Evolutionary conservation across 2,888 invertebrate species (phyloP), one percentile per base, ranked within the genome.

Genomic region (Nomada hirtipes): DNA sequence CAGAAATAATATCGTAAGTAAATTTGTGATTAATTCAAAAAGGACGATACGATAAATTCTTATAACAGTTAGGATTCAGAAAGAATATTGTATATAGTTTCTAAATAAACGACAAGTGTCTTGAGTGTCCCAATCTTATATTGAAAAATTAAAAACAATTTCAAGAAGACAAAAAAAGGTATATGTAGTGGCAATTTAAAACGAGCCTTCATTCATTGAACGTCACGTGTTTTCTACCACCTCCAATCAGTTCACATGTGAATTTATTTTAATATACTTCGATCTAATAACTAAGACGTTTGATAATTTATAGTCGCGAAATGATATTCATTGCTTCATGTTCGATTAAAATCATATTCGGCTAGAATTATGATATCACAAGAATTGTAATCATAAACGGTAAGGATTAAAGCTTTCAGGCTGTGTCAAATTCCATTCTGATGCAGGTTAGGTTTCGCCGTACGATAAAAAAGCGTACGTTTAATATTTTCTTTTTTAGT

Each of bases 201-300:
- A 82, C 52, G n/a, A 82, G 68, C 68, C 59, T 64, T 64, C 11
- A 63, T 36, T 47, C 4, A 44, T 47, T 53, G 75, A 72, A 13
- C 36, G 75, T 83, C 83, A 83, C 83, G 82, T 83, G 83, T 78
- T 78, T 67, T 36, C 44, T 76, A 57, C 60, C 57, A 74, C 42
- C 26, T 60, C 68, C 61, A 57, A 61, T 67, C 72, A 78, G 69
- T 77, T 72, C 71, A 52, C 67, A 52, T 20, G 55, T 26, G 75
- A 83, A 75, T 42, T 64, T 83, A 61, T 82, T 75, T 64, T 68
- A 74, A 69, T 69, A 36, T 52, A 47, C 55, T 82, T 20, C 23
- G 59, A 59, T 82, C 67, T 71, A 57, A 53, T 82, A 55, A n/a
- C 10, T 71, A 78, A 75, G 78, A 69, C 29, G 11, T 78, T 72